Evolutionary conservation across 2,888 invertebrate genomes (phyloP).

Genomic region (Laspeyria flexula): DNA sequence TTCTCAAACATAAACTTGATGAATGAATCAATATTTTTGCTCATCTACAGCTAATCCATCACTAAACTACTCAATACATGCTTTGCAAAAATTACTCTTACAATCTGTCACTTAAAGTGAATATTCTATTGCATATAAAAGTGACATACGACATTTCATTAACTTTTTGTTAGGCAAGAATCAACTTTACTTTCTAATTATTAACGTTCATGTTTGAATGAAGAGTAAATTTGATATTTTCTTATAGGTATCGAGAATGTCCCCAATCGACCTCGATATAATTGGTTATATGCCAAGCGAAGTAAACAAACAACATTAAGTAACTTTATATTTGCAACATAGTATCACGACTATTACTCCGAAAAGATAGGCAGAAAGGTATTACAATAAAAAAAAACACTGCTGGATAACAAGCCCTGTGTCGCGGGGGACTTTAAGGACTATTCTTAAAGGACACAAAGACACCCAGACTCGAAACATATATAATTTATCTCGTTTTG

Average conservation of each 20-base stretch:
- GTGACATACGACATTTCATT: neutral
- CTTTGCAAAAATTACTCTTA: too few species aligned
- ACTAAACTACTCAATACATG: too few species aligned
- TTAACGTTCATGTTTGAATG: neutral
- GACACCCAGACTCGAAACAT: too few species aligned
- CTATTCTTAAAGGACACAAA: too few species aligned
- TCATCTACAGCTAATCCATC: neutral
- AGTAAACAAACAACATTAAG: neutral
- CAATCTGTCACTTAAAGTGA: too few species aligned
- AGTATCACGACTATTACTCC: too few species aligned
- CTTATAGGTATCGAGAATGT: slow-evolving; percentile 15
- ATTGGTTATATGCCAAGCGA: slow-evolving; percentile 7
- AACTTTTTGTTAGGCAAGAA: neutral
- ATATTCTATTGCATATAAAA: neutral
- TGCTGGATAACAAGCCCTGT: too few species aligned
- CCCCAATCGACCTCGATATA: slow-evolving; percentile 19
- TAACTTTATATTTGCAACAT: neutral
- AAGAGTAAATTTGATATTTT: neutral
- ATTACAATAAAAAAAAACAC: too few species aligned
- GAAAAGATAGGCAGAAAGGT: too few species aligned
- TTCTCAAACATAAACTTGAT: neutral
- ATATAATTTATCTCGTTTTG: too few species aligned
- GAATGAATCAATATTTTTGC: neutral
- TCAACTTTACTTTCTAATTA: neutral
- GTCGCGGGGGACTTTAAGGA: too few species aligned